Percentiles rank a stretch among this genome's conserved stretches.
These are phyloP conservation scores for Bovichtus variegatus DNA, from an alignment of 2,797 vertebrate species.

Conservation along the genomic window DNA sequence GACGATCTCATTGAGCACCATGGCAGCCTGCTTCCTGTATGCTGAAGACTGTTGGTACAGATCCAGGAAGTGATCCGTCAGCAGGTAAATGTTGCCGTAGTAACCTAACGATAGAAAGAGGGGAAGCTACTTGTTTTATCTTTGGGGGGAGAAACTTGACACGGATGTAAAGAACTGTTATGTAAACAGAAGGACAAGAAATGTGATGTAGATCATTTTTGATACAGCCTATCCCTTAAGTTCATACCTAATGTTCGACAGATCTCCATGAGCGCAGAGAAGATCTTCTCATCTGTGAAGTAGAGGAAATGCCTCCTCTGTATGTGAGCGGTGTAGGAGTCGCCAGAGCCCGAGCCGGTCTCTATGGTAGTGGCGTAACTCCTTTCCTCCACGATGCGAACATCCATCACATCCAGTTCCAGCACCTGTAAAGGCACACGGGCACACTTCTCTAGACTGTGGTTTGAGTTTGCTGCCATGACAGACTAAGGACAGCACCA, in stretches of 20 bases:
- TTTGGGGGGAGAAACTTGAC: neutral
- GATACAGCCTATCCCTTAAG: no score
- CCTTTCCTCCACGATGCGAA: slow-evolving; percentile 91
- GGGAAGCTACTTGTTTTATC: neutral
- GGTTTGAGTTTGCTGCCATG: no score
- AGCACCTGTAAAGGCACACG: slow-evolving; percentile 80
- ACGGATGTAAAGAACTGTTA: neutral
- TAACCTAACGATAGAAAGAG: slow-evolving; percentile 74
- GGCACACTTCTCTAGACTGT: no score
- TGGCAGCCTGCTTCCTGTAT: slow-evolving; percentile 93
- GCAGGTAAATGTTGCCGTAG: slow-evolving; percentile 91
- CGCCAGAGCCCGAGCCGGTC: slow-evolving; percentile 17
- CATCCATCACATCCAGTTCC: slow-evolving; percentile 90
- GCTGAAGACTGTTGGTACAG: slow-evolving; percentile 87
- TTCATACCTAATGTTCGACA: slow-evolving; percentile 85
- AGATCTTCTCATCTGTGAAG: slow-evolving; percentile 90
- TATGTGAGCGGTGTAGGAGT: slow-evolving; percentile 11
- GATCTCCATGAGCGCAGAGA: slow-evolving; percentile 88
- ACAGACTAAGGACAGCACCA: no score
- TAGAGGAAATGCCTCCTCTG: slow-evolving; percentile 92
- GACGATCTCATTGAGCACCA: slow-evolving; percentile 92
- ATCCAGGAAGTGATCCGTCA: slow-evolving; percentile 92
- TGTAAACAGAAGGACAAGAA: neutral
- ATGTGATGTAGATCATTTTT: neutral
- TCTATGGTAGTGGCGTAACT: slow-evolving; percentile 52